Conservation (phyloP, 2,888 invertebrate genomes). For the Hemaris fuciformis region DNA sequence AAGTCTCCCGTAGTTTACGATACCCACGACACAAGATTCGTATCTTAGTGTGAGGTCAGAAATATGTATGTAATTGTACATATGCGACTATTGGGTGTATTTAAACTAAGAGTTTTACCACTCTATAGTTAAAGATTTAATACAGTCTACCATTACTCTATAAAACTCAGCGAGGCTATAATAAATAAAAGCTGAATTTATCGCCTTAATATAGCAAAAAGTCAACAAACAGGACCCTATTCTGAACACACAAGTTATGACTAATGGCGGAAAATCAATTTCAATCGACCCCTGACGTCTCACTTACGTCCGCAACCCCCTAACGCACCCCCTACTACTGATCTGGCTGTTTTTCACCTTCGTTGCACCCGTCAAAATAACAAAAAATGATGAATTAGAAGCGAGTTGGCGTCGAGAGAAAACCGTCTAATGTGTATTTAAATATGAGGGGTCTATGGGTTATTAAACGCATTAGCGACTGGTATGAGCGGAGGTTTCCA, state of each 20-base stretch:
- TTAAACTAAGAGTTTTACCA: no score
- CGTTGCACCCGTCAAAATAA: conserved; percentile 79
- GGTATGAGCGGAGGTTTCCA: no score
- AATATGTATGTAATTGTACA: no score
- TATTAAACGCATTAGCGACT: conserved; percentile 2
- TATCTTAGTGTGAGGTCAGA: no score
- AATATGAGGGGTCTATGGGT: conserved; percentile 41
- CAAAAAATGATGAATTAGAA: conserved; percentile 54
- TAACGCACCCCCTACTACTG: conserved; percentile 45
- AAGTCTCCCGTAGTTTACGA: no score
- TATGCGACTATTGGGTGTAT: no score
- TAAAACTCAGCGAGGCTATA: no score
- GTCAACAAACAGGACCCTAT: conserved; percentile 19
- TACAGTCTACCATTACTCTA: no score
- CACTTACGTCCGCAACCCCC: conserved; percentile 60
- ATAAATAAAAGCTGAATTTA: no score
- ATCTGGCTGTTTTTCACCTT: conserved; percentile 74
- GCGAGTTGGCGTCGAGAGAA: conserved; percentile 45
- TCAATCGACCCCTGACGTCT: conserved; percentile 73
- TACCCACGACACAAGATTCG: no score
- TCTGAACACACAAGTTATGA: conserved; percentile 12
- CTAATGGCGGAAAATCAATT: conserved; percentile 70
- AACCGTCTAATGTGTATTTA: conserved; percentile 66
- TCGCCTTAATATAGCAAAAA: conserved; percentile 30
- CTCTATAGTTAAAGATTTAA: no score